phyloP scores from a whole-genome alignment of 2,888 invertebrate genomes.

The Ormyrus labotus region DNA sequence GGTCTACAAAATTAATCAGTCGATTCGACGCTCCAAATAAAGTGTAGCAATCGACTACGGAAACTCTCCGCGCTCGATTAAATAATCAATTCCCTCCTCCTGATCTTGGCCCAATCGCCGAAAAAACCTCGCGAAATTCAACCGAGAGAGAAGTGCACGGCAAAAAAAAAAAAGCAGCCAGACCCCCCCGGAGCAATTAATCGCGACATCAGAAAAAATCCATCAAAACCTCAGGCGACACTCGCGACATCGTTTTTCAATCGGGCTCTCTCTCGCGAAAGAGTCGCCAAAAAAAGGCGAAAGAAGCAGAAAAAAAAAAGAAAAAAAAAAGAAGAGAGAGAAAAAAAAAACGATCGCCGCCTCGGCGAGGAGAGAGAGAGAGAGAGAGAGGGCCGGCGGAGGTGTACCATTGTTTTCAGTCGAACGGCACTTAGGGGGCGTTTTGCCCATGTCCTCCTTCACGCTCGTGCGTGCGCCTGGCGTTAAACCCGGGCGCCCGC shows the following conservation, averaged over 20 bases:
- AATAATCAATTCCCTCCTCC: no score
- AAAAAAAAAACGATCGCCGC: not conserved
- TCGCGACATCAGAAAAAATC: not conserved
- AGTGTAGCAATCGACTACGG: no score
- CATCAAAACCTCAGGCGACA: not conserved
- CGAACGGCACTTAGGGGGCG: conserved; percentile 20
- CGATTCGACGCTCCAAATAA: no score
- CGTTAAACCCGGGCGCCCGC: not conserved
- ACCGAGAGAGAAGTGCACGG: not conserved
- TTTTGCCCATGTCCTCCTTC: conserved; percentile 19
- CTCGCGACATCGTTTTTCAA: not conserved
- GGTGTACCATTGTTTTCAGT: conserved; percentile 29
- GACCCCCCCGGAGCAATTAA: no score
- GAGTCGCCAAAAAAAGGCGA: not conserved
- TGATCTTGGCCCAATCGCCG: no score
- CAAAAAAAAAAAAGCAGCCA: not conserved
- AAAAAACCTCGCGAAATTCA: no score
- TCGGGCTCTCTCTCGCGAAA: not conserved
- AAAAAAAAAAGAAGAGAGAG: not conserved
- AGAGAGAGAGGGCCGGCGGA: no score
- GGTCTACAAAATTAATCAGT: no score
- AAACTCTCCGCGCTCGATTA: no score
- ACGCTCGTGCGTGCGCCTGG: conserved; percentile 2
- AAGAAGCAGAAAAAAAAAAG: not conserved
- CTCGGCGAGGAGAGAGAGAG: not conserved